Evolutionary conservation across 2,113 vertebrate genomes (phyloP).

Genomic region (Oryzias javanicus): DNA sequence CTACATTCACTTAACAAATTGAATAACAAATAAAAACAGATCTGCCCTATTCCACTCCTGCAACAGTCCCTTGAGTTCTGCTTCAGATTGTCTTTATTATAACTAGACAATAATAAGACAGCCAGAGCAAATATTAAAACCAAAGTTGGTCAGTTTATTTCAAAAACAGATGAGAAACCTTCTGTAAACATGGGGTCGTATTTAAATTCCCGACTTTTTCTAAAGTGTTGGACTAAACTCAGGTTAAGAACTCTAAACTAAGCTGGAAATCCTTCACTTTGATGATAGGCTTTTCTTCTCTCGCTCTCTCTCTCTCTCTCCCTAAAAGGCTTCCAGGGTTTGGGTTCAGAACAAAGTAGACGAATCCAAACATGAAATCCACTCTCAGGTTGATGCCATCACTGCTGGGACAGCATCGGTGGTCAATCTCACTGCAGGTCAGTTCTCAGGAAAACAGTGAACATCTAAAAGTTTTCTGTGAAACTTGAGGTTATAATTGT

Average conservation of each 20-base stretch:
- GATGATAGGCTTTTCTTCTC: constrained; percentile 53
- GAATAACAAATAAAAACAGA: constrained; percentile 6
- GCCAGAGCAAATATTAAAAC: background rate
- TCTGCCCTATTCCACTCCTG: constrained; percentile 4
- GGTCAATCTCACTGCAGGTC: constrained; percentile 98
- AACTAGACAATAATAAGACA: too few species aligned
- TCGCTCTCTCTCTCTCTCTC: constrained; percentile 45
- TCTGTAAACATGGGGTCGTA: constrained; percentile 32
- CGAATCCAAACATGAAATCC: constrained; percentile 99
- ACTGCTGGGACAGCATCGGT: constrained; percentile 98
- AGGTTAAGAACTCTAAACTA: constrained; percentile 52
- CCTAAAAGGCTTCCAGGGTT: constrained; percentile 89
- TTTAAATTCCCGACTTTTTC: constrained; percentile 48
- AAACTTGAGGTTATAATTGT: background rate
- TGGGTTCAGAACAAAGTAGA: constrained; percentile 99
- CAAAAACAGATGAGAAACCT: background rate
- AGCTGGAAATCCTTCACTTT: constrained; percentile 49
- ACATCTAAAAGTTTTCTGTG: background rate
- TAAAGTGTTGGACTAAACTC: constrained; percentile 45
- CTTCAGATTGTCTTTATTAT: too few species aligned
- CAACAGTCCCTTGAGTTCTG: background rate
- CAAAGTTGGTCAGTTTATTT: background rate
- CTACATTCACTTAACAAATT: constrained; percentile 3
- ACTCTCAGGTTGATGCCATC: constrained; percentile 98
- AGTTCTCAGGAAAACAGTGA: constrained; percentile 41